phyloP scores from a whole-genome alignment of 2,888 invertebrate genomes.

The Amphipoea oculea region DNA sequence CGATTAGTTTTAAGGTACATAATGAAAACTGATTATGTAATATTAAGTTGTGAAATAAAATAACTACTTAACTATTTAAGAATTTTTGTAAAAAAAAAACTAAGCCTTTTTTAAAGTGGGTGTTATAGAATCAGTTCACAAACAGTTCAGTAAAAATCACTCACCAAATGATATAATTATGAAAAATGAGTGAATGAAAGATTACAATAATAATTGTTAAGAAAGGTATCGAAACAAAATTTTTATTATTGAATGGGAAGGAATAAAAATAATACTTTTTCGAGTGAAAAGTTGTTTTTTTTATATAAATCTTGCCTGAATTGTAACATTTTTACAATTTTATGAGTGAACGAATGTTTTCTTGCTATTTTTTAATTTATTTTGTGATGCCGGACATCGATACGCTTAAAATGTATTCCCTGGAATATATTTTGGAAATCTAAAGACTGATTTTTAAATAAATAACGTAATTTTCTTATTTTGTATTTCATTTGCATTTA shows the following conservation, averaged over 20 bases:
- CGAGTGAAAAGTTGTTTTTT: neutral
- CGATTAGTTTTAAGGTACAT: slow-evolving; percentile 55
- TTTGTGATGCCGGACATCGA: slow-evolving; percentile 46
- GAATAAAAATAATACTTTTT: neutral
- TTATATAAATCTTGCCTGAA: neutral
- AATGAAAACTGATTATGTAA: slow-evolving; percentile 27
- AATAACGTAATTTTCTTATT: slow-evolving; percentile 50
- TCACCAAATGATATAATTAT: slow-evolving; percentile 17
- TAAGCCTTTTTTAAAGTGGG: slow-evolving; percentile 8
- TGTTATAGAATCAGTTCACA: slow-evolving; percentile 30
- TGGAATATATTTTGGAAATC: slow-evolving; percentile 53
- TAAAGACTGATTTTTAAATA: slow-evolving; percentile 69
- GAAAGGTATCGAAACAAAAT: neutral
- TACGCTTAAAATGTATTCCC: slow-evolving; percentile 53
- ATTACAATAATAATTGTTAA: slow-evolving; percentile 2
- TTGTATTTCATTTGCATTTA: slow-evolving; percentile 60
- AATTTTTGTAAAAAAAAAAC: neutral
- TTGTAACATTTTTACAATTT: slow-evolving; percentile 21
- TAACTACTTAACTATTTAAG: neutral
- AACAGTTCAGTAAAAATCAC: neutral
- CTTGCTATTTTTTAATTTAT: slow-evolving; percentile 48
- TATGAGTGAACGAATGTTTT: slow-evolving; percentile 18
- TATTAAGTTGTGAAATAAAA: slow-evolving; percentile 17
- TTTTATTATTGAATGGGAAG: neutral
- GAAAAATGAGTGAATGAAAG: slow-evolving; percentile 5